Evolutionary conservation across 2,797 vertebrate genomes (phyloP).

Genomic region (Halcyon smyrnensis): DNA sequence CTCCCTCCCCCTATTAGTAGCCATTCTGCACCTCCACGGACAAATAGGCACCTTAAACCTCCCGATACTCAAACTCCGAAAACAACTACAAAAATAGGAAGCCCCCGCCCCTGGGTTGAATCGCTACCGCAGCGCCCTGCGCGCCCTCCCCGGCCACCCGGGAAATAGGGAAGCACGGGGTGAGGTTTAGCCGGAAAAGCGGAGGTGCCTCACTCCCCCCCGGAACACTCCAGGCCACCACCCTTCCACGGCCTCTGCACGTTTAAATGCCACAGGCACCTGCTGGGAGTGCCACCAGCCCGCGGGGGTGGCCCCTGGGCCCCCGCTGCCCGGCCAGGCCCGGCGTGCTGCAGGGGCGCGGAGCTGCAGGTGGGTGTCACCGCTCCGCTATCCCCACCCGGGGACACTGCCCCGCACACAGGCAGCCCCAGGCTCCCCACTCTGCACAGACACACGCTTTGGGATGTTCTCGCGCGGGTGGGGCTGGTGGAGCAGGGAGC

Average conservation of each 20-base stretch:
- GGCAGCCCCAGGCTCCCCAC: not conserved
- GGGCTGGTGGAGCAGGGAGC: not conserved
- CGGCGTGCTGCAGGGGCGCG: too few relatives aligned
- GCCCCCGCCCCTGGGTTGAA: not conserved
- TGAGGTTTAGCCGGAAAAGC: not conserved
- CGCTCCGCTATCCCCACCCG: not conserved
- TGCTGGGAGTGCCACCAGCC: not conserved
- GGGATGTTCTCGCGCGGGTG: accelerated
- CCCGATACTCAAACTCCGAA: too few relatives aligned
- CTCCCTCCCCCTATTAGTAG: too few relatives aligned
- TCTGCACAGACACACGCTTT: not conserved
- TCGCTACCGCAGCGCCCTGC: not conserved
- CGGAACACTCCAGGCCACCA: not conserved
- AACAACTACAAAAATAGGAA: not conserved
- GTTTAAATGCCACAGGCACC: not conserved
- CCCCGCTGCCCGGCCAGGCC: too few relatives aligned
- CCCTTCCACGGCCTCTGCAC: not conserved
- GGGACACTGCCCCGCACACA: not conserved
- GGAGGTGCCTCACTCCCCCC: not conserved
- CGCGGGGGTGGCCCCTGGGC: too few relatives aligned
- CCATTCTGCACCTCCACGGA: too few relatives aligned
- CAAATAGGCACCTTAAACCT: too few relatives aligned
- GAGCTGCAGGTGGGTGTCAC: not conserved
- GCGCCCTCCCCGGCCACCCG: not conserved
- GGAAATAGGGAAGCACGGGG: not conserved